A percentile compares a stretch with the other conserved stretches of the same genome.
phyloP scores from a whole-genome alignment of 2,113 vertebrate species.

The Rhabdornis inornatus region DNA sequence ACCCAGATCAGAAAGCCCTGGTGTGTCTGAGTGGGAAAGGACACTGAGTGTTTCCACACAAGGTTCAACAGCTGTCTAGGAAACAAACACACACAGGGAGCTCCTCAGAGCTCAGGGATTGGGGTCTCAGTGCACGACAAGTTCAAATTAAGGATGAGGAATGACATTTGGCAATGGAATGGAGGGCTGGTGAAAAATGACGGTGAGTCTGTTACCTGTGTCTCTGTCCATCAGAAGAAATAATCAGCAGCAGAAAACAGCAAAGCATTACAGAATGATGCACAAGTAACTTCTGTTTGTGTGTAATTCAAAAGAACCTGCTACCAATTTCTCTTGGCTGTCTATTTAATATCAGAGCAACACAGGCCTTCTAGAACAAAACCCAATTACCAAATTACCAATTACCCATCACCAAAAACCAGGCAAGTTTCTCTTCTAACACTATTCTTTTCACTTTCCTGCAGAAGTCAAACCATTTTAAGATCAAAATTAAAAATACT shows the following conservation, averaged over 20 bases:
- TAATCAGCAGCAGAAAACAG: constrained; percentile 61
- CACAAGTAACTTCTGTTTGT: background rate
- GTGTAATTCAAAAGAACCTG: background rate
- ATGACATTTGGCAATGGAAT: background rate
- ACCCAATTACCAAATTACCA: background rate
- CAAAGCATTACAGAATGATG: constrained; percentile 53
- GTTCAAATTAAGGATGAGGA: background rate
- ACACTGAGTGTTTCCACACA: background rate
- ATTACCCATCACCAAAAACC: background rate
- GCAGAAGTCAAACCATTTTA: background rate
- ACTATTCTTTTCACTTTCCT: background rate
- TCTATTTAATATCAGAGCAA: background rate
- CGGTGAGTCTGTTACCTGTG: constrained; percentile 62
- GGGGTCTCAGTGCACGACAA: background rate
- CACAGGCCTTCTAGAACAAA: background rate
- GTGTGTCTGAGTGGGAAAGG: accelerated
- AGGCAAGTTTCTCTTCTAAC: background rate
- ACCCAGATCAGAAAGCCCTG: background rate
- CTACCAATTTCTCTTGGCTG: background rate
- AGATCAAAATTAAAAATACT: background rate
- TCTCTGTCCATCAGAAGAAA: constrained; percentile 58
- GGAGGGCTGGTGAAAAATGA: background rate
- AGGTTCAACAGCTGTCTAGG: background rate
- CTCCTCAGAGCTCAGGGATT: background rate
- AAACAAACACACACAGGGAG: accelerated